Conservation (phyloP, 2,113 vertebrate genomes). For the Xiphophorus maculatus region DNA sequence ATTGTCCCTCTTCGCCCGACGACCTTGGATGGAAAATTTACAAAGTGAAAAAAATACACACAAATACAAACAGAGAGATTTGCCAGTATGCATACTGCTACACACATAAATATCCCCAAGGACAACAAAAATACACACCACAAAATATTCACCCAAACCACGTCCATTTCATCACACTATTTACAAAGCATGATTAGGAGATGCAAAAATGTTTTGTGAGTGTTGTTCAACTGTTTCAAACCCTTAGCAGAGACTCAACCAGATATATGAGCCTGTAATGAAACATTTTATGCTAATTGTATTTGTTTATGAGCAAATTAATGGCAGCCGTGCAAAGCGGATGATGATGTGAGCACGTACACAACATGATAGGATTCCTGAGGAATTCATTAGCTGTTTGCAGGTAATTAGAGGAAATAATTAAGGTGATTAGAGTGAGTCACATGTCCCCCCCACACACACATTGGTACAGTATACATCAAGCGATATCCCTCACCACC, state of each 20-base stretch:
- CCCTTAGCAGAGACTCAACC: conserved; percentile 49
- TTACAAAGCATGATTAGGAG: conserved; percentile 36
- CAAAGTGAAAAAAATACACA: conserved; percentile 60
- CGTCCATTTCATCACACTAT: conserved; percentile 29
- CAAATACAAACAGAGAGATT: conserved; percentile 52
- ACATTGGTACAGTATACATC: conserved; percentile 58
- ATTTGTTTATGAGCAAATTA: conserved; percentile 99
- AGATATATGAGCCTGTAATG: conserved; percentile 89
- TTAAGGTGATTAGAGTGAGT: conserved; percentile 96
- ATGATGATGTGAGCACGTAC: conserved; percentile 95
- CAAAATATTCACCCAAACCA: conserved; percentile 46
- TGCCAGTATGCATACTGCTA: conserved; percentile 30
- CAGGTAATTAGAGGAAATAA: conserved; percentile 99
- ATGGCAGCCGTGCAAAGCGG: conserved; percentile 97
- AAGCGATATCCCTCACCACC: conserved; percentile 49
- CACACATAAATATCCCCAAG: conserved; percentile 48
- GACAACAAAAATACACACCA: conserved; percentile 55
- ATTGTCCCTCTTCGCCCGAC: conserved; percentile 65
- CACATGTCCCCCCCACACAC: conserved; percentile 62
- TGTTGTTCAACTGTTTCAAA: conserved; percentile 32
- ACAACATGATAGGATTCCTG: conserved; percentile 98
- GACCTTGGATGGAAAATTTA: conserved; percentile 70
- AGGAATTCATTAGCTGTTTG: conserved; percentile 99
- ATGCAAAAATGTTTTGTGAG: conserved; percentile 22
- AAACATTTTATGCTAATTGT: conserved; percentile 99